phyloP scores from a whole-genome alignment of 1,140 invertebrate genomes.

The Lepidurus apus region DNA sequence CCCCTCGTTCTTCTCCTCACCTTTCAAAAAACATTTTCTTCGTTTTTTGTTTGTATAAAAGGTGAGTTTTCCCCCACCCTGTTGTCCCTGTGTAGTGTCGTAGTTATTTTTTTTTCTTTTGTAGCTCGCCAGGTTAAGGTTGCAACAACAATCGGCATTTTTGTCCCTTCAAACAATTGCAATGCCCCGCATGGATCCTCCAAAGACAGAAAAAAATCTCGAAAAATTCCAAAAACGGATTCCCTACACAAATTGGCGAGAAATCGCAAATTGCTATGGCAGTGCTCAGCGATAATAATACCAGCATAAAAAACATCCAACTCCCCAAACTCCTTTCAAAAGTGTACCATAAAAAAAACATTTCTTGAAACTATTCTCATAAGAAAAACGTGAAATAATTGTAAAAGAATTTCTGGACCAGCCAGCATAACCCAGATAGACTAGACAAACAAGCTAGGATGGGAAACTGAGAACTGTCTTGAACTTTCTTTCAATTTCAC shows the following conservation, averaged over 20 bases:
- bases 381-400: not conserved
- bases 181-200: not conserved
- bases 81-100: not conserved
- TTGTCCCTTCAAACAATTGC: not conserved
- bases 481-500: too few species aligned
- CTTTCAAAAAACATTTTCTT: not conserved
- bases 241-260: not conserved
- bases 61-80: slow-evolving; percentile 20
- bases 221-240: not conserved
- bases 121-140: not conserved
- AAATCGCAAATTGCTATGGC: slow-evolving; percentile 10
- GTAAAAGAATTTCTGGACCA: not conserved
- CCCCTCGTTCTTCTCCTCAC: not conserved
- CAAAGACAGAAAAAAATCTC: not conserved
- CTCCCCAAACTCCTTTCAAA: not conserved
- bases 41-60: not conserved
- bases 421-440: not conserved
- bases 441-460: not conserved
- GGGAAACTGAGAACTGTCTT: not conserved
- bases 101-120: not conserved
- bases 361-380: not conserved
- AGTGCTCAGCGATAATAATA: not conserved
- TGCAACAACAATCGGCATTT: not conserved
- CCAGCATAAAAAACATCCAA: not conserved
- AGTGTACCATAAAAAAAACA: not conserved